Evolutionary conservation across 2,888 invertebrate species (phyloP).

Genomic region (Leistus spinibarbis): DNA sequence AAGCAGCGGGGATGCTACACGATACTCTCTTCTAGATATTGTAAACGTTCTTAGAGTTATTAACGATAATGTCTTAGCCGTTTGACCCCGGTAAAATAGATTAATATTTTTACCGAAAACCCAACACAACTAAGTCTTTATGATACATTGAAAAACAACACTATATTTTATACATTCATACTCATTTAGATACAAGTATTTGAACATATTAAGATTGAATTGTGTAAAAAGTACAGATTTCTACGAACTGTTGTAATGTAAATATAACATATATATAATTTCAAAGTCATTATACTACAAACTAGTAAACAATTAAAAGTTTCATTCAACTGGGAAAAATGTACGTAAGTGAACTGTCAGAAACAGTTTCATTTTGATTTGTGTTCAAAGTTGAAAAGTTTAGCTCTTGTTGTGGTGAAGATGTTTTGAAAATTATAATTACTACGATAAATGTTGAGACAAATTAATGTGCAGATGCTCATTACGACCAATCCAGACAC

Average conservation of each 20-base stretch:
- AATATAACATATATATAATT: neutral
- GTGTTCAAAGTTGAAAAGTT: constrained; percentile 15
- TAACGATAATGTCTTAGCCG: neutral
- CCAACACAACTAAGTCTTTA: neutral
- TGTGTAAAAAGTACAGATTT: neutral
- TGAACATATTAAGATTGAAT: neutral
- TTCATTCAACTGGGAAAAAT: neutral
- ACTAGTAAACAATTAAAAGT: neutral
- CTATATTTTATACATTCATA: neutral
- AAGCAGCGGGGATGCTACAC: neutral
- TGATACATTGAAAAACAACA: neutral
- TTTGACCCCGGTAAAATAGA: neutral
- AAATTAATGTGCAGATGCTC: neutral
- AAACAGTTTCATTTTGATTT: constrained; percentile 28
- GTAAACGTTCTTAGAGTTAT: neutral
- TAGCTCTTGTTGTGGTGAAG: neutral
- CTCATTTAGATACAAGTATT: neutral
- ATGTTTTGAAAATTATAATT: neutral
- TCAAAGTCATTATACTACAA: neutral
- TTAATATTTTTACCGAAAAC: neutral
- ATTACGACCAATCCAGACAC: too few relatives aligned
- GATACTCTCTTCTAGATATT: neutral
- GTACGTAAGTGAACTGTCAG: constrained; percentile 17
- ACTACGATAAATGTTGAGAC: neutral
- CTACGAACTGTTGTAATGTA: neutral